phyloP scores from a whole-genome alignment of 2,888 invertebrate species.

The Iselma pallidipennis region DNA sequence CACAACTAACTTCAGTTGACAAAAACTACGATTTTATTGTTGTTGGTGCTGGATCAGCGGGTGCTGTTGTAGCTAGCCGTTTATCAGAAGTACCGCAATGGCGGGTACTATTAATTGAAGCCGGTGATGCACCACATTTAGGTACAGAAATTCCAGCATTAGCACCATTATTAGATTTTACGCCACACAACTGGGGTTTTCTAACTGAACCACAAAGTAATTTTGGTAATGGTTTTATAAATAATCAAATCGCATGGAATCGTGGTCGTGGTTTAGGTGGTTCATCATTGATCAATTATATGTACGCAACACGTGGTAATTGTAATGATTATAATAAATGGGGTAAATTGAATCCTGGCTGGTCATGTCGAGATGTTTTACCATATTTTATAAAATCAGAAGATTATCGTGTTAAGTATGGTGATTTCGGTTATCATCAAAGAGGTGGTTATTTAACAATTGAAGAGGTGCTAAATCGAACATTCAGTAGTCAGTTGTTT shows the following conservation, averaged over 20 bases:
- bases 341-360: slow-evolving; percentile 59
- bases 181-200: slow-evolving; percentile 54
- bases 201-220: slow-evolving; percentile 40
- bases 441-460: slow-evolving; percentile 35
- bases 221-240: slow-evolving; percentile 46
- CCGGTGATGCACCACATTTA: slow-evolving; percentile 39
- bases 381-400: slow-evolving; percentile 51
- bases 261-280: slow-evolving; percentile 64
- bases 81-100: slow-evolving; percentile 56
- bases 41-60: slow-evolving; percentile 58
- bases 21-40: slow-evolving; percentile 55
- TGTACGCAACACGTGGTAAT: slow-evolving; percentile 64
- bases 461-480: slow-evolving; percentile 51
- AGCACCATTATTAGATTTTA: slow-evolving; percentile 47
- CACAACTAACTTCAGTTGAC: background rate
- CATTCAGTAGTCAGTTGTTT: slow-evolving; percentile 59
- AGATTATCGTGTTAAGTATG: slow-evolving; percentile 44
- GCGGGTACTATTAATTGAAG: slow-evolving; percentile 44
- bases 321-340: slow-evolving; percentile 72
- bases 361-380: slow-evolving; percentile 56
- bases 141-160: slow-evolving; percentile 57
- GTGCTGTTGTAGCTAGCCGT: slow-evolving; percentile 58
- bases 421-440: slow-evolving; percentile 49
- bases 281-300: slow-evolving; percentile 47
- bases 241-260: slow-evolving; percentile 55